Evolutionary conservation across 2,797 vertebrate genomes (phyloP).

Genomic region (Pipistrellus kuhlii): DNA sequence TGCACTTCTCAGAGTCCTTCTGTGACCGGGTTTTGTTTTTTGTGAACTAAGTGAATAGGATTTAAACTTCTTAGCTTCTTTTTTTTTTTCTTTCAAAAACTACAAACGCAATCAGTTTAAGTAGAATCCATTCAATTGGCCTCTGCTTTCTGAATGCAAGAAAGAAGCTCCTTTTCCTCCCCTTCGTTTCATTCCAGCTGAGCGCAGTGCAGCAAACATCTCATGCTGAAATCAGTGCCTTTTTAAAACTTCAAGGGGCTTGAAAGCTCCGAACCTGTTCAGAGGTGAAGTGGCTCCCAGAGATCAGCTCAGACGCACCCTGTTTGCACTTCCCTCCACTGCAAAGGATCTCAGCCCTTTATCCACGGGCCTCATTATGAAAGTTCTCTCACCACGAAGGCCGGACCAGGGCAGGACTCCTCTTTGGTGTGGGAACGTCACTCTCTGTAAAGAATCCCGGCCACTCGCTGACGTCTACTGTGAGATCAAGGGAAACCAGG

Average conservation of each 20-base stretch:
- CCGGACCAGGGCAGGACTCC: conserved; percentile 64
- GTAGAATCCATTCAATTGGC: conserved; percentile 80
- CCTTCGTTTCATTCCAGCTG: conserved; percentile 83
- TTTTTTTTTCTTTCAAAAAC: conserved; percentile 71
- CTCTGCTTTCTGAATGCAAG: conserved; percentile 86
- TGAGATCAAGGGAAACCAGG: conserved; percentile 75
- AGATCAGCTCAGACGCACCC: conserved; percentile 81
- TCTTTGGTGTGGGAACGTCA: conserved; percentile 57
- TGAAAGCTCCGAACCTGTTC: conserved; percentile 84
- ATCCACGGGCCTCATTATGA: conserved; percentile 79
- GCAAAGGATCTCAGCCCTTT: conserved; percentile 79
- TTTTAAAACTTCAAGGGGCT: conserved; percentile 86
- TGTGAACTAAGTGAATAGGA: conserved; percentile 81
- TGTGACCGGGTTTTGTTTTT: conserved; percentile 79
- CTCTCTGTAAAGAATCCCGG: conserved; percentile 76
- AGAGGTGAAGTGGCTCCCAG: conserved; percentile 83
- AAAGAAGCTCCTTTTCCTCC: conserved; percentile 84
- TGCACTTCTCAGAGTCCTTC: conserved; percentile 75
- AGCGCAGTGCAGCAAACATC: conserved; percentile 84
- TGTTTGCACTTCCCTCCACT: conserved; percentile 75
- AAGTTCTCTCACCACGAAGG: conserved; percentile 78
- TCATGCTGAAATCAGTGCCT: conserved; percentile 84
- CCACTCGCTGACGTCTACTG: conserved; percentile 77
- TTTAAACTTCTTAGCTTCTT: conserved; percentile 83
- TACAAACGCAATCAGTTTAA: conserved; percentile 84